Percentiles rank a stretch among this genome's conserved stretches.
Evolutionary conservation across 2,113 vertebrate genomes (phyloP).

Genomic region (Heterotilapia buettikoferi): DNA sequence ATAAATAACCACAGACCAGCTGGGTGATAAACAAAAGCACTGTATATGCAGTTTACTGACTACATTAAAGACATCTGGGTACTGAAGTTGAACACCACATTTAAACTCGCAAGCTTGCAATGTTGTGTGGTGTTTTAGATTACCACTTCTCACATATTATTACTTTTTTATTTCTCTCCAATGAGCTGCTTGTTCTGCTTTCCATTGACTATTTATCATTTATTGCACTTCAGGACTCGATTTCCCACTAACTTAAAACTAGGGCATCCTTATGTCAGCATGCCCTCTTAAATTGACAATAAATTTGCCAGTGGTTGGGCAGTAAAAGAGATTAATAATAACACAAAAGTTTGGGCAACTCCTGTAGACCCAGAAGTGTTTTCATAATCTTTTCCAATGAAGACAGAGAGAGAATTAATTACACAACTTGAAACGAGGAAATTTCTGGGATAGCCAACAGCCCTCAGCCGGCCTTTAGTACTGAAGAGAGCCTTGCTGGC

Average conservation of each 20-base stretch:
- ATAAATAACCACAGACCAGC: background rate
- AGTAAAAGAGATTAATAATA: background rate
- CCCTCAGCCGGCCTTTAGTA: background rate
- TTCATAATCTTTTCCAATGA: background rate
- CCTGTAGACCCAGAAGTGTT: background rate
- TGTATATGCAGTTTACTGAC: background rate
- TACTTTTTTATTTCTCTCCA: background rate
- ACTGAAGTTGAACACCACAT: background rate
- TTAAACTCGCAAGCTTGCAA: background rate
- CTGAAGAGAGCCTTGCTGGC: background rate
- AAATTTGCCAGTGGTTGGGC: background rate
- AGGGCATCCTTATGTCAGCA: background rate
- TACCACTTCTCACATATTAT: background rate
- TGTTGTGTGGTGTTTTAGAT: background rate
- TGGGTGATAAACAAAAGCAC: background rate
- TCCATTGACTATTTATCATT: background rate
- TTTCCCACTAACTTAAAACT: background rate
- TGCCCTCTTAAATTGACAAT: background rate
- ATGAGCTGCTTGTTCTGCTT: background rate
- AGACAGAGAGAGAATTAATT: constrained; percentile 6
- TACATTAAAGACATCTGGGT: background rate
- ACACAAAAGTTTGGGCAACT: background rate
- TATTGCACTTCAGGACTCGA: background rate
- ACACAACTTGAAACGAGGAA: background rate
- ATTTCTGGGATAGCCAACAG: background rate